A percentile compares a stretch with the other conserved stretches of the same genome.
These are phyloP conservation scores for Thelaira solivaga DNA, from an alignment of 2,888 invertebrate species.

Conservation along the genomic window DNA sequence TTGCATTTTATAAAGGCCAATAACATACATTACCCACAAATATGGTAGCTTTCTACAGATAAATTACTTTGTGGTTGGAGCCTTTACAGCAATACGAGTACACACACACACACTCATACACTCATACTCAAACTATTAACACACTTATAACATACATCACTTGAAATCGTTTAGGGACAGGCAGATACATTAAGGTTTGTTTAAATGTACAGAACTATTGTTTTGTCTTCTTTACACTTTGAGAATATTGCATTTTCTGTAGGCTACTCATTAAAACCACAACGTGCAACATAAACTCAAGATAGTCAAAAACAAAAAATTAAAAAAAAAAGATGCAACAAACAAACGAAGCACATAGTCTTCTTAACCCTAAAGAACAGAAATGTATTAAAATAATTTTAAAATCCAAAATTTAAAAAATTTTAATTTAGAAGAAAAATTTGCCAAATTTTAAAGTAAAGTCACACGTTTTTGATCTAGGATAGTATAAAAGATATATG, in stretches of 20 bases:
- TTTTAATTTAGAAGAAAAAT: too few relatives aligned
- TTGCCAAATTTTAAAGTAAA: too few relatives aligned
- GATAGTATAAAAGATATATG: too few relatives aligned
- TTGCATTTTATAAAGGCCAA: constrained; percentile 59
- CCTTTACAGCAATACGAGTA: constrained; percentile 29
- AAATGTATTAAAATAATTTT: too few relatives aligned
- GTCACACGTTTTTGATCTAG: too few relatives aligned
- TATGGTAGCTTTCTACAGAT: constrained; percentile 57
- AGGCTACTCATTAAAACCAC: constrained; percentile 59
- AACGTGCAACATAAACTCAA: constrained; percentile 51
- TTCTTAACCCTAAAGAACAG: too few relatives aligned
- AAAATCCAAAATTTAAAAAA: background rate
- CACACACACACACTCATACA: background rate
- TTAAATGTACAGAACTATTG: background rate
- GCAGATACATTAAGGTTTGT: background rate
- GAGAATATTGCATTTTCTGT: constrained; percentile 36
- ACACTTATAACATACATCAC: background rate
- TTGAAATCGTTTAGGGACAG: background rate
- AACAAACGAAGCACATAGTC: background rate
- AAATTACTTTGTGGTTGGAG: constrained; percentile 57
- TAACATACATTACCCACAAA: constrained; percentile 60
- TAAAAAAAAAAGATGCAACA: constrained; percentile 1
- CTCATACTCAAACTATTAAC: background rate
- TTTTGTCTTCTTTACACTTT: background rate
- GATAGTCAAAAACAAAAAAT: background rate